Percentiles rank a stretch among this genome's conserved stretches.
Conservation (phyloP, 1,140 invertebrate species). For the Pteromalus puparum region DNA sequence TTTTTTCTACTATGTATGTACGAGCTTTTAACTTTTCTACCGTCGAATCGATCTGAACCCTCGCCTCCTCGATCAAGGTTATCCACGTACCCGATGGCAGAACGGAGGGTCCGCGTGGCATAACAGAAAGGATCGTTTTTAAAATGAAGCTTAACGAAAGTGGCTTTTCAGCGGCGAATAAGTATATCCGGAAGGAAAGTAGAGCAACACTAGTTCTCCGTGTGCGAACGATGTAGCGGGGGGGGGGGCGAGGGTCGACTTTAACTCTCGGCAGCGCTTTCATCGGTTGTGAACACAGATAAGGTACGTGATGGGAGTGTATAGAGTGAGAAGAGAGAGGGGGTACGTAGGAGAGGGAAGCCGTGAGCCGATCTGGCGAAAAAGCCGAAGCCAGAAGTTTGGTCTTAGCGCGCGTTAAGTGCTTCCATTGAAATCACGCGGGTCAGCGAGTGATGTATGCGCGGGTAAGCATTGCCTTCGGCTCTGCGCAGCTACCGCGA, state of each 20-base stretch:
- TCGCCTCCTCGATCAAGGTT: neutral
- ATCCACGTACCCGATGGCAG: neutral
- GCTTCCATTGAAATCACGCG: slow-evolving; percentile 43
- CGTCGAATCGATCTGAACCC: neutral
- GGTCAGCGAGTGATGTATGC: slow-evolving; percentile 31
- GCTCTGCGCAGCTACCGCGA: neutral
- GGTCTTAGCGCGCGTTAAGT: slow-evolving; percentile 27
- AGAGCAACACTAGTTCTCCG: no score
- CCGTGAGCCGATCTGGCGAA: slow-evolving; percentile 18
- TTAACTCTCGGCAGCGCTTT: neutral
- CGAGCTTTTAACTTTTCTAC: neutral
- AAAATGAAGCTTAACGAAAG: slow-evolving; percentile 32
- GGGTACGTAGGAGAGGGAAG: neutral
- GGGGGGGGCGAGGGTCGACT: neutral
- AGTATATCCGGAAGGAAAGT: neutral
- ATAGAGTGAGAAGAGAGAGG: neutral
- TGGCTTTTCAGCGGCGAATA: neutral
- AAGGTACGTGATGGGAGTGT: neutral
- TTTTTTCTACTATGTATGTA: neutral
- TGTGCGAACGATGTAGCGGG: no score
- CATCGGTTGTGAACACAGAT: slow-evolving; percentile 2
- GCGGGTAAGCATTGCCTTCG: neutral
- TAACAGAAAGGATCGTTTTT: neutral
- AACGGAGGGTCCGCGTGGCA: neutral
- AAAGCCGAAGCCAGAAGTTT: slow-evolving; percentile 49